phyloP scores from a whole-genome alignment of 1,140 invertebrate species.

The Bombus superbus region DNA sequence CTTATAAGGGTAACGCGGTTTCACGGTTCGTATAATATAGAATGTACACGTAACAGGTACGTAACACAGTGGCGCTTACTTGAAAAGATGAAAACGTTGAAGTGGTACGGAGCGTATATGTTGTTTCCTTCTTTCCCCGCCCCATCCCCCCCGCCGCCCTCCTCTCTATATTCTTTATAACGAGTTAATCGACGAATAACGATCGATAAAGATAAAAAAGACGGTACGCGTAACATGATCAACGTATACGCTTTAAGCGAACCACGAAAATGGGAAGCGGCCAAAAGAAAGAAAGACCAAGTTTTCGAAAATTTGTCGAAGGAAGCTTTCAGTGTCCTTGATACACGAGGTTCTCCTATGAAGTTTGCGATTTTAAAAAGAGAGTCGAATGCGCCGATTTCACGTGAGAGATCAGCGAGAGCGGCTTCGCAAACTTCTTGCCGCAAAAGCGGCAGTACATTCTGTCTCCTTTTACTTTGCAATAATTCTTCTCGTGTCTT shows the following conservation, averaged over 20 bases:
- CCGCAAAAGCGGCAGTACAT: constrained; percentile 50
- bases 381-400: constrained; percentile 38
- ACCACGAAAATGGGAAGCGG: background rate
- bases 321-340: background rate
- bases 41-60: background rate
- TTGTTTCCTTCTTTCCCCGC: background rate
- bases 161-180: background rate
- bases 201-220: background rate
- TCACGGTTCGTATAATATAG: background rate
- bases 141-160: background rate
- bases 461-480: constrained; percentile 51
- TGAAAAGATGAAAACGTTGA: background rate
- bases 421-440: constrained; percentile 49
- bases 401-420: constrained; percentile 44
- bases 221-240: too few species aligned
- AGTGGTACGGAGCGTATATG: background rate
- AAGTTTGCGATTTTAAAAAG: background rate
- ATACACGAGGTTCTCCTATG: background rate
- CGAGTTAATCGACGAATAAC: background rate
- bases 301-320: too few species aligned
- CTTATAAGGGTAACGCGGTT: background rate
- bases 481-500: constrained; percentile 66
- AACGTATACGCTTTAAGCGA: too few species aligned
- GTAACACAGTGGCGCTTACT: background rate
- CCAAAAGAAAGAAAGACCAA: background rate